Base-by-base conservation (phyloP, 2,797 vertebrate species). In the Pangasius macronema region DNA sequence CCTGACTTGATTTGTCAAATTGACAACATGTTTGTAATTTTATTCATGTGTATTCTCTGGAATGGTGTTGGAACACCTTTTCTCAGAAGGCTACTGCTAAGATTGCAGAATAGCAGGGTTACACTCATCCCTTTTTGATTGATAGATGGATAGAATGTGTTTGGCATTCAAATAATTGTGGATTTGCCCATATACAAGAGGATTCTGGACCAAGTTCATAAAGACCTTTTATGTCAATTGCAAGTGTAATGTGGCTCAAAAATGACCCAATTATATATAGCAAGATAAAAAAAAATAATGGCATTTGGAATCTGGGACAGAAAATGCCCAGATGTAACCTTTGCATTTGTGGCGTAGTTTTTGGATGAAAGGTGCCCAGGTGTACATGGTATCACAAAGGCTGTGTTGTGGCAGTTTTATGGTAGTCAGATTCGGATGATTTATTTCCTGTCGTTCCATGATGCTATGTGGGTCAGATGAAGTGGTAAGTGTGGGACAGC, bases 401-500 rank as follows among this genome's bases (percentile, higher is more conserved):
- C 22, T 75, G 42, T 61, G 5, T 27, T n/a, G 20, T 57, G 77
- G 7, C 55, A 14, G 33, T 13, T 0, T 59, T 24, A 7, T 27
- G 22, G 36, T 81, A 24, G 13, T 33, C 7, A 24, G 8, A 33
- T 77, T 53, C 9, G 5, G 10, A 61, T 81, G 55, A 61, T 59
- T 61, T 63, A 63, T n/a, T 83, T 83, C 30, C 63, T 83, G 61
- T 53, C 2, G 1, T 83, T 83, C 18, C 20, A 83, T 83, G 46
- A 51, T 83, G 46, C 61, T 22, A 33, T 83, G 63, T 83, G 63
- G 81, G 81, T 33, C 61, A 67, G 20, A 11, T 79, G 30, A 57
- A 79, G 18, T 67, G 27, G 42, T 22, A 14, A 49, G 18, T 30
- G 39, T 65, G 59, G 39, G 24, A 20, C 24, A 42, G 14, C 10